phyloP scores from a whole-genome alignment of 2,797 vertebrate species.

The Artibeus lituratus region DNA sequence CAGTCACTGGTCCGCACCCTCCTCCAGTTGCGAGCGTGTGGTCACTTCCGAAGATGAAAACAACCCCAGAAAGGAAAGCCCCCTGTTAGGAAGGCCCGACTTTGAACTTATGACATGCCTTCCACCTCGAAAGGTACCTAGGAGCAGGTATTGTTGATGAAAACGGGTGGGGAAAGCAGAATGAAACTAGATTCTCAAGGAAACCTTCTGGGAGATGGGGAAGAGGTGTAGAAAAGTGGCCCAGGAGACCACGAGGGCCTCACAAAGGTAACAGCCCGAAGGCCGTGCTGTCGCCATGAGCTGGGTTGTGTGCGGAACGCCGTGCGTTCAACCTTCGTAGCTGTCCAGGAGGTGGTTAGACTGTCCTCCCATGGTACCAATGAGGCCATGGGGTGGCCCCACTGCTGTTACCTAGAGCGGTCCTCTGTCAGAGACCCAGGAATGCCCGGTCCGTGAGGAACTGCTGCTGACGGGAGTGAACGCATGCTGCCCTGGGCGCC shows the following conservation, averaged over 20 bases:
- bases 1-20: background rate
- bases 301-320: background rate
- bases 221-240: background rate
- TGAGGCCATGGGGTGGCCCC: background rate
- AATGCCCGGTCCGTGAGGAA: background rate
- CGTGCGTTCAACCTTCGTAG: rapidly evolving
- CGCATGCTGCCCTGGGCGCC: background rate
- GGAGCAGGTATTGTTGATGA: background rate
- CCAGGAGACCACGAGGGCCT: background rate
- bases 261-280: too few species aligned
- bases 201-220: background rate
- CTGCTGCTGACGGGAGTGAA: background rate
- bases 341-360: rapidly evolving
- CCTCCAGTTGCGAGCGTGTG: background rate
- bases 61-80: background rate
- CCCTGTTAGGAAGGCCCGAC: background rate
- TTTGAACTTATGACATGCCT: background rate
- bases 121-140: background rate
- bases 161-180: background rate
- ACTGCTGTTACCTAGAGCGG: background rate
- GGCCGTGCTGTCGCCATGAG: rapidly evolving
- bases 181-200: background rate
- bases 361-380: background rate
- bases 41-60: background rate
- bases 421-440: background rate